A percentile compares a stretch with the other conserved stretches of the same genome.
Conservation (phyloP, 1,140 invertebrate species). For the Propsilocerus akamusi region DNA sequence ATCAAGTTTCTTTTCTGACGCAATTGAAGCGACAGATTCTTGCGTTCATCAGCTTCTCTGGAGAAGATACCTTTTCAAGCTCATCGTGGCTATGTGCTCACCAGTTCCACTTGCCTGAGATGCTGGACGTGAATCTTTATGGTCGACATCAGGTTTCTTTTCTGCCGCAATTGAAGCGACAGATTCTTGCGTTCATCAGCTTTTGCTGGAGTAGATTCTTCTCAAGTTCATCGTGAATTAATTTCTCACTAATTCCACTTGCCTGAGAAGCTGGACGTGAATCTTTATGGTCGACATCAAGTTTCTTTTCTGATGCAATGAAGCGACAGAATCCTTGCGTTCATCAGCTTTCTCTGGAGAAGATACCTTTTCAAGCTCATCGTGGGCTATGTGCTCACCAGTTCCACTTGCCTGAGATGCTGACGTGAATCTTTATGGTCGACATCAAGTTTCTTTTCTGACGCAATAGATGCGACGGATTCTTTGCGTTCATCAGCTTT, state of each 20-base stretch:
- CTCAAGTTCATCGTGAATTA: background rate
- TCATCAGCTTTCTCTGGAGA: background rate
- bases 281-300: background rate
- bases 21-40: background rate
- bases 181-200: background rate
- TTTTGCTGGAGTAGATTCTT: background rate
- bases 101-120: background rate
- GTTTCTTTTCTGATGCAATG: background rate
- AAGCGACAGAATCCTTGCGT: background rate
- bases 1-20: constrained; percentile 3
- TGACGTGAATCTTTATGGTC: background rate
- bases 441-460: background rate
- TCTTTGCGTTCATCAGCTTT: background rate
- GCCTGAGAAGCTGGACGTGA: background rate
- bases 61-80: background rate
- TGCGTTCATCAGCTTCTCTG: background rate
- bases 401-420: background rate
- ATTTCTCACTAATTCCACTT: background rate
- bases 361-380: background rate
- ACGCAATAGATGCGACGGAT: background rate
- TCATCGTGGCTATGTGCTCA: background rate
- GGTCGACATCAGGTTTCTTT: background rate
- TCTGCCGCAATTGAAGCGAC: background rate
- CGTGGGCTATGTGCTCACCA: background rate
- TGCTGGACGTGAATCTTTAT: background rate